Conservation (phyloP, 2,113 vertebrate genomes). For the Lathamus discolor region DNA sequence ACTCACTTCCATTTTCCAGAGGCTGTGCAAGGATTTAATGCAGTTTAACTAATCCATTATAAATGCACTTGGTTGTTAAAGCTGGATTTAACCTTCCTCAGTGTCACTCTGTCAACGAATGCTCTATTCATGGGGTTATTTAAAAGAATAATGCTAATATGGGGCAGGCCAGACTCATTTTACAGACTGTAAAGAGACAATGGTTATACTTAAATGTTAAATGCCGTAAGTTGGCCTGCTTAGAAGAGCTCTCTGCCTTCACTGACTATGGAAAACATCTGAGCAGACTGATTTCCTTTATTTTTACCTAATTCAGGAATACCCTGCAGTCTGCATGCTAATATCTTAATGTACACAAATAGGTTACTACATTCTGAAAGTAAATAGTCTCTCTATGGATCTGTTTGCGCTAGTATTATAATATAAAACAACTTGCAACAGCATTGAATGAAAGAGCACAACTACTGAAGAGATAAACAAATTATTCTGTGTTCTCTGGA, state of each 20-base stretch:
- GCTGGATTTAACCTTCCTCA: conserved; percentile 34
- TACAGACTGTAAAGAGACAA: neutral
- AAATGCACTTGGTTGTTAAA: conserved; percentile 11
- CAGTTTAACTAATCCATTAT: conserved; percentile 36
- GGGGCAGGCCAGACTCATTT: neutral
- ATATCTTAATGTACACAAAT: neutral
- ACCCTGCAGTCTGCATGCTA: neutral
- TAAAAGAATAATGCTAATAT: conserved; percentile 12
- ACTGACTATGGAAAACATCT: neutral
- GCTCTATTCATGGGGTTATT: neutral
- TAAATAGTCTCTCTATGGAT: conserved; percentile 6
- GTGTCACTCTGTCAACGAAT: conserved; percentile 1
- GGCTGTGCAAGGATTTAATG: neutral
- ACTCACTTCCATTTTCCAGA: conserved; percentile 26
- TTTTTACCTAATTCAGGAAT: conserved; percentile 28
- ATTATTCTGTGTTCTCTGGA: conserved; percentile 20
- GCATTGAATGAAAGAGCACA: conserved; percentile 12
- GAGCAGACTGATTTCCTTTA: neutral
- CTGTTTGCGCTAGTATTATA: neutral
- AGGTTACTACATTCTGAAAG: conserved; percentile 13
- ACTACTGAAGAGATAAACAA: conserved; percentile 30
- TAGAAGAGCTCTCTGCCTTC: neutral
- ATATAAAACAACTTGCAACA: neutral
- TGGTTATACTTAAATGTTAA: neutral
- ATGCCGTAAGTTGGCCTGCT: neutral